Evolutionary conservation across 1,140 invertebrate species (phyloP), one percentile per base, ranked within the genome.

Genomic region (Meloidogyne chitwoodi): DNA sequence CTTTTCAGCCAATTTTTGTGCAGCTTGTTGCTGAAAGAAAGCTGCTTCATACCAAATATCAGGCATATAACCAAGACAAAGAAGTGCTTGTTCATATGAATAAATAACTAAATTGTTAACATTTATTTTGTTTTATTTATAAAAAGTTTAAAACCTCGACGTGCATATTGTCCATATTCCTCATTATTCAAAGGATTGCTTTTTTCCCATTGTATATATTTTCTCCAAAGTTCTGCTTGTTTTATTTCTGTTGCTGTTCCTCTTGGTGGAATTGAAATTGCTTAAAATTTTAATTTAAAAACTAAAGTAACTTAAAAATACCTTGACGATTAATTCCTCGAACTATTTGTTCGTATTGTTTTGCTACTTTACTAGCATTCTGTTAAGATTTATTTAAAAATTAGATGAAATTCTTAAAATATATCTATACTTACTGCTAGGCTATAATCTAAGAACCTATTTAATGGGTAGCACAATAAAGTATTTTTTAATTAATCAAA

Each of bases 41-140:
- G 96, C 95, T 0, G 95, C 95, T 89, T 99, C 95, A 88, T 97
- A 95, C 96, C 96, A 99, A 65, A 99, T 93, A 81, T 98, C 96
- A 0, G 95, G 94, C 90, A 98, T 95, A 89, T 98, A 95, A 3
- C 94, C 95, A 8, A 99, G 88, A 87, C 96, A 98, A 16, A 99
- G 88, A 29, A 99, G 89, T 85, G 95, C 96, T 88, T 99, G 96
- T 85, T 99, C 96, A 80, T 97, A 96, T 0, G 96, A 96, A 90
- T 98, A 99, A 91, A 98, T 95, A 0, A 98, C 95, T 90, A 80
- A 69, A 88, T 87, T 22, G 2, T 26, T n/a, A n/a, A n/a, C n/a
- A n/a, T n/a, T n/a, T n/a, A n/a, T n/a, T n/a, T n/a, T n/a, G n/a
- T n/a, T n/a, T n/a, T 6, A n/a, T 26, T 41, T 12, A 69, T 41